A percentile compares a stretch with the other conserved stretches of the same genome.
Conservation (phyloP, 2,797 vertebrate genomes). For the Liasis olivaceus region DNA sequence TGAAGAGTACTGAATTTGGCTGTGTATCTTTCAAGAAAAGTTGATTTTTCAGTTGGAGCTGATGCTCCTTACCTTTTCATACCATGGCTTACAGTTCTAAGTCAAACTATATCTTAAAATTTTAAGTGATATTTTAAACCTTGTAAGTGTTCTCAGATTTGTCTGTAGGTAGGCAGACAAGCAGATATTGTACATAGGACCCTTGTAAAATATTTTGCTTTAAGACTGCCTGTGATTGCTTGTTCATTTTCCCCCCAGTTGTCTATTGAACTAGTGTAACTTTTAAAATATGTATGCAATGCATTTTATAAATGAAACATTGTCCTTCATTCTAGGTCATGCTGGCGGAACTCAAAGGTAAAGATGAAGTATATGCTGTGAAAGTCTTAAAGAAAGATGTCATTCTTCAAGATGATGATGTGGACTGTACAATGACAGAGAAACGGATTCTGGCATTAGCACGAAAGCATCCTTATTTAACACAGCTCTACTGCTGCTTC, state of each 20-base stretch:
- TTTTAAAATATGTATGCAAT: neutral
- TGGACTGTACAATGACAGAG: slow-evolving; percentile 96
- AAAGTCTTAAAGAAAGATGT: slow-evolving; percentile 97
- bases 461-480: slow-evolving; percentile 92
- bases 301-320: neutral
- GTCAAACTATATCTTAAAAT: neutral
- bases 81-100: neutral
- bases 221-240: neutral
- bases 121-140: neutral
- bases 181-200: neutral
- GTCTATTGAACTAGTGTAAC: neutral
- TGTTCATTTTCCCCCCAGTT: neutral
- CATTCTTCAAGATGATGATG: slow-evolving; percentile 95
- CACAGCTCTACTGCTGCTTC: slow-evolving; percentile 98
- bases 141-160: neutral
- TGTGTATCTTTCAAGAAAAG: neutral
- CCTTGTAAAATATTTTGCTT: neutral
- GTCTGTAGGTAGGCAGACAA: neutral
- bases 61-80: neutral
- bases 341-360: slow-evolving; percentile 92
- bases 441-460: slow-evolving; percentile 94
- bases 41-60: neutral
- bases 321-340: slow-evolving; percentile 82
- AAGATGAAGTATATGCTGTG: slow-evolving; percentile 93
- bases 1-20: neutral